Base-by-base conservation (phyloP, 2,797 vertebrate genomes). In the Taenioides sp. region DNA sequence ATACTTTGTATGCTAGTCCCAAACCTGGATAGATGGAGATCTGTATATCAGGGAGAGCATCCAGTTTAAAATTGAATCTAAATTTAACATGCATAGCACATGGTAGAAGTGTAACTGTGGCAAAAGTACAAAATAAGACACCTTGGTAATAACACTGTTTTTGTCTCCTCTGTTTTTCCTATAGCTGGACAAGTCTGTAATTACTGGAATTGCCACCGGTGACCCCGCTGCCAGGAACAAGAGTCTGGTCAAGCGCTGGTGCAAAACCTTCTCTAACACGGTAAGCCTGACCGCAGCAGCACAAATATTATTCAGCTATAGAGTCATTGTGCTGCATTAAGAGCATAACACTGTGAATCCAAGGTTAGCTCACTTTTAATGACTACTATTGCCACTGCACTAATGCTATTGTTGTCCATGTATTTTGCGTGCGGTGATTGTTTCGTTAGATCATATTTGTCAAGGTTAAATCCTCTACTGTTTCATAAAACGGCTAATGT, bases 171-270 rank as follows among this genome's bases (percentile, higher is more conserved):
- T 0, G 7, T 7, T 22, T 82, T 43, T 58, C 34, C 55, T 47
- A 55, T 47, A 99, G 97, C 91, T 99, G 86, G 97, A 99, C 88
- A 96, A 96, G 80, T 90, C 91, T 3, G 94, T 99, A 5, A 97
- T 98, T 86, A 93, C 78, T 6, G 93, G 68, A 55, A 96, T 99
- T 20, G 98, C 97, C 59, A 94, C 87, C 0, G 94, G 93, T 0
- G 84, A 96, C 20, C 65, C 80, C 1, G 72, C 10, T 0, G 96
- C 95, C 27, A 89, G 88, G 76, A 99, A 99, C 92, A 96, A 88
- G 92, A 98, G 95, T 84, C 86, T 99, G 75, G 87, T 99, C 77
- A 97, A 98, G 87, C 49, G 80, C 25, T 98, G 96, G 94, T 99
- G 97, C 79, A 91, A 95, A 78, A 95, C 81, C 3, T 0, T 91